Conservation (phyloP, 2,113 vertebrate species). For the Paraplagusia blochii region DNA sequence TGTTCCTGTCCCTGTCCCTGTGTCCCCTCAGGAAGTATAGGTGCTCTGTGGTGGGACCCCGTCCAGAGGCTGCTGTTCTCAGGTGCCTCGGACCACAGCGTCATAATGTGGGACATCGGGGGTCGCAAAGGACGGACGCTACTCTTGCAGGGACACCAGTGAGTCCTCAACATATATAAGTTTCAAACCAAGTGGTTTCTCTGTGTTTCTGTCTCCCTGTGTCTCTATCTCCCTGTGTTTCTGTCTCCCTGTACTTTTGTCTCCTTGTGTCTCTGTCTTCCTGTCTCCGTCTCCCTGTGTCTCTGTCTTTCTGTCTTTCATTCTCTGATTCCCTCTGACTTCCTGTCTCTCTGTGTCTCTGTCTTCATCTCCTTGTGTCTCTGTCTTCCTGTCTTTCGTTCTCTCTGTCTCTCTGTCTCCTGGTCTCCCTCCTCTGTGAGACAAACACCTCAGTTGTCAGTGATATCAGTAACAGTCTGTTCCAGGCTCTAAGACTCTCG, state of each 20-base stretch:
- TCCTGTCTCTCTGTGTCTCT: too few species aligned
- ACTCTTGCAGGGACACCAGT: slow-evolving; percentile 96
- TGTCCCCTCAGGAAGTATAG: slow-evolving; percentile 80
- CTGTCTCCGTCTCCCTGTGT: not conserved
- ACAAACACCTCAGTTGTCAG: slow-evolving; percentile 4
- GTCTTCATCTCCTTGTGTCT: too few species aligned
- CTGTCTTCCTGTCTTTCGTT: too few species aligned
- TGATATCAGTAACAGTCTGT: slow-evolving; percentile 30
- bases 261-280: too few species aligned
- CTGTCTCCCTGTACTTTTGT: too few species aligned
- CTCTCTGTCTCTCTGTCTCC: too few species aligned
- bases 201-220: too few species aligned
- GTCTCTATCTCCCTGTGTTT: too few species aligned
- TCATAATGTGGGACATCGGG: slow-evolving; percentile 99
- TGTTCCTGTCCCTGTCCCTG: not conserved
- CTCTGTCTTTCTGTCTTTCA: slow-evolving; percentile 1
- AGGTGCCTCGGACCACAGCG: slow-evolving; percentile 92
- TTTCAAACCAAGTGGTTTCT: too few species aligned
- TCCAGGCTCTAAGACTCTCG: not conserved
- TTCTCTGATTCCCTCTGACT: not conserved
- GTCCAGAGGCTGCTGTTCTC: slow-evolving; percentile 92
- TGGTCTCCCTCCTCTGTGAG: slow-evolving; percentile 11
- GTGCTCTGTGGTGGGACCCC: slow-evolving; percentile 93
- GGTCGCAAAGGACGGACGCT: slow-evolving; percentile 89
- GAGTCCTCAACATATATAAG: too few species aligned